Evolutionary conservation across 2,888 invertebrate species (phyloP).

Genomic region (Drosophila subsilvestris): DNA sequence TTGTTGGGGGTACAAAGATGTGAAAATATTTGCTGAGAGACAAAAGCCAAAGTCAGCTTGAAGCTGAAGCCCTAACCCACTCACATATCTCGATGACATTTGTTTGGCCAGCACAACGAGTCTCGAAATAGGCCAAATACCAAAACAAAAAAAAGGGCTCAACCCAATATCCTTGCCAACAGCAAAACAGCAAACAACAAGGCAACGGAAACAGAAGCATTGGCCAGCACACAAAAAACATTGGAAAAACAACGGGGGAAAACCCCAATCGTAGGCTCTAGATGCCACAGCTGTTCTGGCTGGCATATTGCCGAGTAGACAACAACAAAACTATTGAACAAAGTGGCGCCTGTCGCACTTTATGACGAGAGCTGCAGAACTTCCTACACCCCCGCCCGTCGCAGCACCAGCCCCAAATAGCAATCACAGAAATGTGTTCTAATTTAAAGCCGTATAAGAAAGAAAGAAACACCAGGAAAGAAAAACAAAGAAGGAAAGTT

Average conservation of each 20-base stretch:
- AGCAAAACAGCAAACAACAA: constrained; percentile 42
- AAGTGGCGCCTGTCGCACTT: constrained; percentile 74
- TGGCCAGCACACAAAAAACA: constrained; percentile 16
- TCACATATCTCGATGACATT: constrained; percentile 59
- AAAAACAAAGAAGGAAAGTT: constrained; percentile 27
- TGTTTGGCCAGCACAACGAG: constrained; percentile 44
- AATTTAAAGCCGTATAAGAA: constrained; percentile 71
- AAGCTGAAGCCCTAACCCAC: constrained; percentile 53
- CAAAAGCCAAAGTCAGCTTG: constrained; percentile 44
- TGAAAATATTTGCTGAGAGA: constrained; percentile 25
- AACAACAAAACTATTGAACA: constrained; percentile 75
- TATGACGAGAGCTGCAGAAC: constrained; percentile 54
- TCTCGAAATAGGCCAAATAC: constrained; percentile 54
- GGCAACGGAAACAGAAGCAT: constrained; percentile 29
- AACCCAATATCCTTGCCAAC: constrained; percentile 51
- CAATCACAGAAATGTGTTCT: constrained; percentile 79
- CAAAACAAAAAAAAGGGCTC: constrained; percentile 24
- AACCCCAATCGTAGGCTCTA: constrained; percentile 17
- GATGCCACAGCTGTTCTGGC: constrained; percentile 32
- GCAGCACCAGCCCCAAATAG: constrained; percentile 45
- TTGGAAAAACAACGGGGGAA: constrained; percentile 1
- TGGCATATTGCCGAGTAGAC: constrained; percentile 75
- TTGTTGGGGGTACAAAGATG: constrained; percentile 10
- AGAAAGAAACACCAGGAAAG: constrained; percentile 13
- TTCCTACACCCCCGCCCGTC: neutral